Base-by-base conservation (phyloP, 2,888 invertebrate genomes). In the Netelia melanura region DNA sequence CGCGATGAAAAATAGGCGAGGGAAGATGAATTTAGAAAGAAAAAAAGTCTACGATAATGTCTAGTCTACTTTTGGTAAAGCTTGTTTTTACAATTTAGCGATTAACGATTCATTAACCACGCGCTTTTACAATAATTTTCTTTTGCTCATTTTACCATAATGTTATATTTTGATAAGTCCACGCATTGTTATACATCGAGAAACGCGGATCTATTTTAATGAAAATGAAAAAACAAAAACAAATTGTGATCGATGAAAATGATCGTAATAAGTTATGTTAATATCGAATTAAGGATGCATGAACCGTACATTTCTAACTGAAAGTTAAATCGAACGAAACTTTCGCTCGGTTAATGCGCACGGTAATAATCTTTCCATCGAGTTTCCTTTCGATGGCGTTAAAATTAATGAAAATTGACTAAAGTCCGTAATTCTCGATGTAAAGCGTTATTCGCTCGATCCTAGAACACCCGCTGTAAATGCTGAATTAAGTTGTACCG, bases 41-140 rank as follows among this genome's bases (percentile, higher is more conserved):
- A 64, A 48, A 79, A 71, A 30, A 30, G 0, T 30, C 10, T 17
- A 54, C 48, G n/a, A 71, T 56, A 14, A 30, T 23, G n/a, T 72
- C 64, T 21, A 72, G 64, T 71, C 56, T 71, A 56, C 43, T 17
- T 5, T 25, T 70, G 25, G 21, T 48, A 21, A 17, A 70, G 3
- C 23, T 58, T 58, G 17, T 17, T 58, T n/a, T 9, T 6, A 61
- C 23, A 44, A 44, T 71, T 44, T 30, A n/a, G 17, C 43, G 1
- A 48, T 17, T 58, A 68, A 21, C 38, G 25, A 30, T 23, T 21
- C 25, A n/a, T n/a, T 2, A 61, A 68, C 61, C 67, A 68, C 23
- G 67, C 61, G 81, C 75, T 81, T 75, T 43, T 75, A 8, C 54
- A 25, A 62, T 54, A n/a, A 62, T 70, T 74, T 68, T 70, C 67